phyloP scores from a whole-genome alignment of 1,140 invertebrate genomes.

The Tyrophagus putrescentiae region DNA sequence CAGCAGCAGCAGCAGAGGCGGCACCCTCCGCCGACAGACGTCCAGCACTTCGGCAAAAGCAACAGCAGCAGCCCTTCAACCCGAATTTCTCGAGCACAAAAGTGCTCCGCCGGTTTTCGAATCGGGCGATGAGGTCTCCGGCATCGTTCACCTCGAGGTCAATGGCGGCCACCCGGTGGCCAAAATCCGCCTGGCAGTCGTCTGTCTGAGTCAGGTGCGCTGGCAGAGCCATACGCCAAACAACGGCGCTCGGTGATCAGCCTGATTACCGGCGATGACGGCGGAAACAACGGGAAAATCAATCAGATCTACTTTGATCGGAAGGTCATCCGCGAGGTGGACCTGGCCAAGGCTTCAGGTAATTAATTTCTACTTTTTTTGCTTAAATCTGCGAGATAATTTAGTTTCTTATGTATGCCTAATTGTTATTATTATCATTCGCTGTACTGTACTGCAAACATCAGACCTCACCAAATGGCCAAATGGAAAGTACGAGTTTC shows the following conservation, averaged over 20 bases:
- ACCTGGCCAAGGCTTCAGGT: slow-evolving; percentile 1
- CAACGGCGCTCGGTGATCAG: not conserved
- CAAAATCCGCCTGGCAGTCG: not conserved
- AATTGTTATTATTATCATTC: not conserved
- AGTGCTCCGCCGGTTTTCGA: not conserved
- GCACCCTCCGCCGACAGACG: too few species aligned
- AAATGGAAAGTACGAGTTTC: not conserved
- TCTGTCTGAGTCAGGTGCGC: not conserved
- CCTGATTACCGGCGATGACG: not conserved
- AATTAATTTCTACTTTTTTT: not conserved
- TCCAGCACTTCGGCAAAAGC: too few species aligned
- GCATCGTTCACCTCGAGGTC: not conserved
- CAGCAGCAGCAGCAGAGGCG: too few species aligned
- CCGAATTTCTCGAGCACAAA: not conserved
- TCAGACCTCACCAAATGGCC: not conserved
- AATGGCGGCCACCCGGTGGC: not conserved
- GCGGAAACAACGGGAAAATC: not conserved
- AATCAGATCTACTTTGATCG: slow-evolving; percentile 6
- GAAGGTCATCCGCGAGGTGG: not conserved
- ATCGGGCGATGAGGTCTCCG: not conserved
- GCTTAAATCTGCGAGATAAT: not conserved
- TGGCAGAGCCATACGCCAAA: not conserved
- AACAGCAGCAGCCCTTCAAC: not conserved
- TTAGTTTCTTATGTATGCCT: too few species aligned
- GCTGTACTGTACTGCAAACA: not conserved